Evolutionary conservation across 2,888 invertebrate genomes (phyloP).

Genomic region (Endotricha flammealis): DNA sequence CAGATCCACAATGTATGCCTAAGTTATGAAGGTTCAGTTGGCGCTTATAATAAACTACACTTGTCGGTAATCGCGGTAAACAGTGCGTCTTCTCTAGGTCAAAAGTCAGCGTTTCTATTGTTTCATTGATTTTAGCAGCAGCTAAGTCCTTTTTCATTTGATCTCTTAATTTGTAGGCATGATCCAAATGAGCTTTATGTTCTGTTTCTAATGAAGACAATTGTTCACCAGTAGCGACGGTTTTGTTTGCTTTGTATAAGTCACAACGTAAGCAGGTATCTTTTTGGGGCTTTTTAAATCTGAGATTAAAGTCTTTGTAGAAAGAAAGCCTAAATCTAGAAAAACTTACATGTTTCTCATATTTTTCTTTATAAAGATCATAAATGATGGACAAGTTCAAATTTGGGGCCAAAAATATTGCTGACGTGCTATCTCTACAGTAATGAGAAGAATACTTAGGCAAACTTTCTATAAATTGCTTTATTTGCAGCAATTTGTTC

Average conservation of each 20-base stretch:
- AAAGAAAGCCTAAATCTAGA: background rate
- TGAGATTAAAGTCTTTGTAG: conserved; percentile 12
- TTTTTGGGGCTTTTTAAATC: conserved; percentile 17
- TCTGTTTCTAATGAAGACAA: no score
- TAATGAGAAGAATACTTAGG: no score
- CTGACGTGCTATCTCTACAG: no score
- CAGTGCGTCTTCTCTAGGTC: conserved; percentile 23
- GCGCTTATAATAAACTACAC: conserved; percentile 4
- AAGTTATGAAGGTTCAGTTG: conserved; percentile 4
- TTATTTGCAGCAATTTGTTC: no score
- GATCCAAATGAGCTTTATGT: conserved; percentile 12
- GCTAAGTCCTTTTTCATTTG: conserved; percentile 17
- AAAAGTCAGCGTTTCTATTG: conserved; percentile 15
- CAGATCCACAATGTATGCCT: background rate
- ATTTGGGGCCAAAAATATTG: no score
- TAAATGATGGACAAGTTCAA: no score
- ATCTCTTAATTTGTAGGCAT: conserved; percentile 11
- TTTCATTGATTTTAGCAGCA: conserved; percentile 7
- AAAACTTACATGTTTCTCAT: no score
- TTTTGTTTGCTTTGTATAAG: conserved; percentile 7
- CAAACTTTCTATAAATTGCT: no score
- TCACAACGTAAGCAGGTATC: conserved; percentile 17
- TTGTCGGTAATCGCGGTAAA: conserved; percentile 10
- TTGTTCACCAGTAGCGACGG: conserved; percentile 1
- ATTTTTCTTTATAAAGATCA: no score